Evolutionary conservation across 2,113 vertebrate genomes (phyloP), one percentile per base, ranked within the genome.

Genomic region (Haemorhous mexicanus): DNA sequence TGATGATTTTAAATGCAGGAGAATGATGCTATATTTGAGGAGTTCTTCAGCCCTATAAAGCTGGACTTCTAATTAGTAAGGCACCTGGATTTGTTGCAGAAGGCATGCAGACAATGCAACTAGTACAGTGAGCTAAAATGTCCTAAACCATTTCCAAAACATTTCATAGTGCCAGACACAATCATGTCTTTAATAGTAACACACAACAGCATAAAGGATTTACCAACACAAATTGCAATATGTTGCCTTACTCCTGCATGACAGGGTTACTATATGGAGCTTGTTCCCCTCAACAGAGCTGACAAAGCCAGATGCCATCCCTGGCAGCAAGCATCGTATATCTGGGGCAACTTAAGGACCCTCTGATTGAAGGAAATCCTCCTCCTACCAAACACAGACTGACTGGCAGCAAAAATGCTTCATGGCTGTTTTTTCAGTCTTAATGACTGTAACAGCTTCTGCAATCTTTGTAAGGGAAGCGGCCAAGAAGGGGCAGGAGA

Each of bases 311-410:
- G 84, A 90, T 72, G 73, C 76, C 76, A 64, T 47, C 88, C 88
- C 76, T 82, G 83, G 73, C 92, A 92, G 74, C 41, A 27, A 1
- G 0, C 41, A 24, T 4, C 13, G 22, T 64, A 4, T 72, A 90
- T 84, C 92, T 90, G 83, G 92, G 85, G 49, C 88, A 96, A 93
- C 83, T 72, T 84, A 84, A 83, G 86, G 92, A 79, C 50, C 58
- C 0, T 33, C 56, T 87, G 90, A 90, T 7, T 62, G 90, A 81
- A 78, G 81, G 80, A 89, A 96, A 93, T 73, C 77, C 92, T 95
- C 52, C 79, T 78, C 83, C 86, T 62, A 61, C 73, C 76, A 84
- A 88, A 90, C 76, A 88, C n/a, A 72, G 69, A 61, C 73, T 93
- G 69, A 61, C 73, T 93, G 73, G 83, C 83, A 94, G 73, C 73